Conservation (phyloP, 1,140 invertebrate species). For the Heliconius hewitsoni region DNA sequence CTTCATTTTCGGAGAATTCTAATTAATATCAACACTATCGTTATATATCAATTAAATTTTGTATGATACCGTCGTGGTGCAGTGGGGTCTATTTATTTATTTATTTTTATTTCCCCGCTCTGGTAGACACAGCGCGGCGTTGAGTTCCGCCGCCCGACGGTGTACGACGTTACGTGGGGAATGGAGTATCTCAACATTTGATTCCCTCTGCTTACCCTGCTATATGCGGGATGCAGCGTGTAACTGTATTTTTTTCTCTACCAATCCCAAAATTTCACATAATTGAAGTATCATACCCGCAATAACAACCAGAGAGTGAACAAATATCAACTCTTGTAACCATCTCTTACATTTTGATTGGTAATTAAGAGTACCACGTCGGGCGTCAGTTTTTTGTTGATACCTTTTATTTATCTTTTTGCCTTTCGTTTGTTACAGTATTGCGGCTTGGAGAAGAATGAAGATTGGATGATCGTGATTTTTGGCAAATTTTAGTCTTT, state of each 20-base stretch:
- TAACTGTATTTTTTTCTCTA: too few relatives aligned
- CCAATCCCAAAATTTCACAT: not conserved
- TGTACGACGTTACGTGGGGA: too few relatives aligned
- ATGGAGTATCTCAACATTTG: too few relatives aligned
- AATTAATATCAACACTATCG: too few relatives aligned
- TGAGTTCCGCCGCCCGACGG: not conserved
- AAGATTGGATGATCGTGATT: not conserved
- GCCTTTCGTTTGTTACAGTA: conserved; percentile 29
- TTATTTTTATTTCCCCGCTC: not conserved
- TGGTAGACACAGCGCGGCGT: not conserved
- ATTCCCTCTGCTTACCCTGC: not conserved
- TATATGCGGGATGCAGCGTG: not conserved
- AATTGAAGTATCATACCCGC: not conserved
- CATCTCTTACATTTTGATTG: not conserved
- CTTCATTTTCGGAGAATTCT: too few relatives aligned
- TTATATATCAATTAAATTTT: too few relatives aligned
- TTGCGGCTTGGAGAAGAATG: not conserved
- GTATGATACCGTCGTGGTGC: too few relatives aligned
- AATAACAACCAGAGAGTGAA: not conserved
- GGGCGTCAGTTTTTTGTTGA: conserved; percentile 32
- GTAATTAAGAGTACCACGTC: conserved; percentile 25
- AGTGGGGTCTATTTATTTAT: not conserved
- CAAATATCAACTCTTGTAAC: not conserved
- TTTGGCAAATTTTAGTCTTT: too few relatives aligned
- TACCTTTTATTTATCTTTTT: conserved; percentile 16